Evolutionary conservation across 2,113 vertebrate species (phyloP).

Genomic region (Takifugu bimaculatus): DNA sequence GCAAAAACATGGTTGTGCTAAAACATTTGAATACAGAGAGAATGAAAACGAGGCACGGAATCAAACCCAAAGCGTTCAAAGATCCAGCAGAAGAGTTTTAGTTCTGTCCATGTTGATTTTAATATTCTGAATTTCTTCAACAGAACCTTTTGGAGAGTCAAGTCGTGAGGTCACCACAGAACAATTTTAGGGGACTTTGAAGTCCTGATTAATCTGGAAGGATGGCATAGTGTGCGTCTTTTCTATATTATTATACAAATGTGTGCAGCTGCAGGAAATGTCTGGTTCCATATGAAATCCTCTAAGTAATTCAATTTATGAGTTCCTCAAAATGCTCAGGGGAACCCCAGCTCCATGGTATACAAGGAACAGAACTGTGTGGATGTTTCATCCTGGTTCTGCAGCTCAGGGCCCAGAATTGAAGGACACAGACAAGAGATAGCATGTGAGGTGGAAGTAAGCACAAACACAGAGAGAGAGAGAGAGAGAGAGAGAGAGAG

Average conservation of each 20-base stretch:
- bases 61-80: not conserved
- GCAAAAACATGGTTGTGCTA: too few relatives aligned
- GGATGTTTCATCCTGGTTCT: slow-evolving; percentile 39
- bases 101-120: slow-evolving; percentile 30
- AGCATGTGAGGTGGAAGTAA: not conserved
- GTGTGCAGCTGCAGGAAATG: slow-evolving; percentile 50
- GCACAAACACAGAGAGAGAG: not conserved
- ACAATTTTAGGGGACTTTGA: slow-evolving; percentile 52
- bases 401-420: slow-evolving; percentile 13
- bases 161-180: slow-evolving; percentile 47
- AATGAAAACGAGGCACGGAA: not conserved
- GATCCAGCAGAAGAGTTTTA: slow-evolving; percentile 1
- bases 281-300: slow-evolving; percentile 52
- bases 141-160: slow-evolving; percentile 21
- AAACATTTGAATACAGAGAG: not conserved
- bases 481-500: not conserved
- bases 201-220: slow-evolving; percentile 51
- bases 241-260: slow-evolving; percentile 39
- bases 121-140: slow-evolving; percentile 14
- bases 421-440: slow-evolving; percentile 11
- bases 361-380: slow-evolving; percentile 20
- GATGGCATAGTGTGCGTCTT: slow-evolving; percentile 27
- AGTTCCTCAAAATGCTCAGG: slow-evolving; percentile 31
- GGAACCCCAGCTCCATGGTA: slow-evolving; percentile 32
- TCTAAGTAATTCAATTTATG: slow-evolving; percentile 48